Evolutionary conservation across 2,888 invertebrate genomes (phyloP), one percentile per base, ranked within the genome.

Genomic region (Microctonus brassicae): DNA sequence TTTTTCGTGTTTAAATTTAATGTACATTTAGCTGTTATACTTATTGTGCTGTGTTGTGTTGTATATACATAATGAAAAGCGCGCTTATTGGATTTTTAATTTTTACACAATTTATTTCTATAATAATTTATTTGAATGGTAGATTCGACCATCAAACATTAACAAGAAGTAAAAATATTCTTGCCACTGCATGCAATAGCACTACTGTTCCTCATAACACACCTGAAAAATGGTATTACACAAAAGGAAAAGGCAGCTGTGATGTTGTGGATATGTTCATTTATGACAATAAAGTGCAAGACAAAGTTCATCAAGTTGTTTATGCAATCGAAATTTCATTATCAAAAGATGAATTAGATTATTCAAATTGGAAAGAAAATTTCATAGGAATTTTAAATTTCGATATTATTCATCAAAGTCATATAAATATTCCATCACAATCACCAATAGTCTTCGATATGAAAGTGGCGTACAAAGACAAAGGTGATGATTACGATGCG

Each of bases 311-410:
- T 74, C 93, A 97, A 86, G 92, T 98, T 68, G 97, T 97, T 60
- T 97, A 97, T 87, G 91, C 94, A 1, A 93, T 93, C 82, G 90
- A 90, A 86, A 94, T 98, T 91, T 99, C 99, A n/a, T 87, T 93
- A 29, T 94, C 95, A 0, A 90, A 94, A 66, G 88, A 90, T 74
- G 89, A 91, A 22, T 88, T 97, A 73, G 96, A 97, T 88, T 99
- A 96, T 89, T 97, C 97, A 0, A 91, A 98, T 76, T 99, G 98
- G 98, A 98, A 99, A 87, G 98, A 99, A 88, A 97, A 96, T 88
- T 90, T 99, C 73, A 95, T 99, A 70, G 97, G 97, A 2, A 94
- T 99, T 22, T 88, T 99, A 24, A 94, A 95, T 86, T 89, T 97
- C 34, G 97, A 98, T 77, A 92, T 98, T 72, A 90, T 91, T 26